Base-by-base conservation (phyloP, 2,113 vertebrate genomes). In the Osmerus mordax region DNA sequence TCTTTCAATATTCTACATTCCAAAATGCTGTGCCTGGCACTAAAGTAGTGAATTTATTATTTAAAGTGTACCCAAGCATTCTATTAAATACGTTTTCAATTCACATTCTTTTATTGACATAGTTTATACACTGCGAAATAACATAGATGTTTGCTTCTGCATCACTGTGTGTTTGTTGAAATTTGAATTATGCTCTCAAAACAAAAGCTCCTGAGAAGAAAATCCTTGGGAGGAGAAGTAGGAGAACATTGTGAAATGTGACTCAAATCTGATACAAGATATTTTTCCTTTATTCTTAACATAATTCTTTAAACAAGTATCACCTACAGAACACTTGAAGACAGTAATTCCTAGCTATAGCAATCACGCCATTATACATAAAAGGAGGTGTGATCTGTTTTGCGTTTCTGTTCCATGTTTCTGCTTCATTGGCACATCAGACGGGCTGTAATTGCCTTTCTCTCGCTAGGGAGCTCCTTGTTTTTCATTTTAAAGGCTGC, bases 401-500 rank as follows among this genome's bases (percentile, higher is more conserved):
- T 47, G 61, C 28, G 67, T 21, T 67, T 64, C 73, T 52, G 62
- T 61, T 64, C 54, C 83, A 82, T 79, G 78, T 79, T 71, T 79
- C 71, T 79, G 80, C 74, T 89, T 72, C 70, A 79, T 75, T 71
- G 70, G 77, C 79, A 86, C 83, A 83, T 80, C 80, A 73, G 82
- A 66, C 81, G 74, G 76, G 76, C 76, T 75, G 80, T 86, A 85
- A 89, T 87, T 86, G 83, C 80, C 80, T 83, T 66, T 70, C 65
- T 76, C 18, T 64, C 83, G 47, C 77, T 25, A 65, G 87, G 84
- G 84, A 90, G 76, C 74, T 73, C 64, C 79, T 77, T 80, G 81
- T 79, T 84, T 86, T 84, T 76, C 81, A 81, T 87, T 63, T 82
- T 83, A 76, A 84, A 80, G 84, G 70, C 82, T 81, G 80, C 76